A percentile compares a stretch with the other conserved stretches of the same genome.
Conservation (phyloP, 1,140 invertebrate genomes). For the Ganaspis sp. region DNA sequence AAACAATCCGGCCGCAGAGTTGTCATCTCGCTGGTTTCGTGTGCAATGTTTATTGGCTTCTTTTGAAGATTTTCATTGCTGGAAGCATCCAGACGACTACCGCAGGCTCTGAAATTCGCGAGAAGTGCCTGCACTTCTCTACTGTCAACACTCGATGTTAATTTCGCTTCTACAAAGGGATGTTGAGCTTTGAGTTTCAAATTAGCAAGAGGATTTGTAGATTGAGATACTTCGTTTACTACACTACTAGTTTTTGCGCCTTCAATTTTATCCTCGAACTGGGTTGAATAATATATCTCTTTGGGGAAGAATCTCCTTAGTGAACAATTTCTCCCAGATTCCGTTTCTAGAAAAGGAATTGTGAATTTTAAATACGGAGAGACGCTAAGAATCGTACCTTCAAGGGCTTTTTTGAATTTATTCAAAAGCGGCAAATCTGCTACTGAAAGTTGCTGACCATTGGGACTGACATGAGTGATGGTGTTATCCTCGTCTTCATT, state of each 20-base stretch:
- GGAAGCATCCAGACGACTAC: conserved; percentile 80
- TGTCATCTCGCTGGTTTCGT: conserved; percentile 47
- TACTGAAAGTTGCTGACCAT: conserved; percentile 72
- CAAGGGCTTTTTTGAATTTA: conserved; percentile 85
- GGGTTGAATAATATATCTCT: conserved; percentile 86
- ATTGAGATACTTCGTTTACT: conserved; percentile 46
- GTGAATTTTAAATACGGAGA: conserved; percentile 92
- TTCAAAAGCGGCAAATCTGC: conserved; percentile 81
- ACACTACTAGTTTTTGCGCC: conserved; percentile 55
- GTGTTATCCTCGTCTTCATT: conserved; percentile 80
- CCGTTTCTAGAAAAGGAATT: conserved; percentile 93
- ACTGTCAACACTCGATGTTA: conserved; percentile 80
- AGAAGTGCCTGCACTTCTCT: conserved; percentile 83
- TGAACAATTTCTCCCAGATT: conserved; percentile 85
- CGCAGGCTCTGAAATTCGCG: conserved; percentile 84
- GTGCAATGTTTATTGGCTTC: conserved; percentile 55
- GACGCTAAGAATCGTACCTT: conserved; percentile 86
- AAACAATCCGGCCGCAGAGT: conserved; percentile 83
- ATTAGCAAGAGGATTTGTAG: conserved; percentile 46
- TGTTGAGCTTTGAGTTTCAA: conserved; percentile 77
- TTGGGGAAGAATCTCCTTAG: conserved; percentile 87
- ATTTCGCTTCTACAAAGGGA: conserved; percentile 83
- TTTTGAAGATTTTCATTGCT: conserved; percentile 63
- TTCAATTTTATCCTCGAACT: conserved; percentile 71
- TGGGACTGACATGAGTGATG: conserved; percentile 60